Evolutionary conservation across 2,888 invertebrate genomes (phyloP).

Genomic region (Teleiodes luculella): DNA sequence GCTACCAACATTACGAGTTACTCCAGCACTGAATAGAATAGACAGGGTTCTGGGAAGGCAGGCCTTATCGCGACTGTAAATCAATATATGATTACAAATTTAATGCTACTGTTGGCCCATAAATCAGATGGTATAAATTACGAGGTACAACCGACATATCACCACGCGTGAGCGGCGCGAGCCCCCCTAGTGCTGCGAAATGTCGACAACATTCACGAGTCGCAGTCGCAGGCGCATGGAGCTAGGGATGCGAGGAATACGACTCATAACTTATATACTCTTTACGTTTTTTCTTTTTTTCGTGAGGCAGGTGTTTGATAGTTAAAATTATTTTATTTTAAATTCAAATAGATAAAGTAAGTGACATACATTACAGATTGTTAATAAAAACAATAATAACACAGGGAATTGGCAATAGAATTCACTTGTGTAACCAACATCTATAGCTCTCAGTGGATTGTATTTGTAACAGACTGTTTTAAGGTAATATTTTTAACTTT

Average conservation of each 20-base stretch:
- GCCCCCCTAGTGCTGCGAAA: slow-evolving; percentile 74
- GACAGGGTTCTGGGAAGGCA: slow-evolving; percentile 60
- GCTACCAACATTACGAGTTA: neutral
- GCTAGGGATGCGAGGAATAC: slow-evolving; percentile 23
- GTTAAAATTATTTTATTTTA: too few relatives aligned
- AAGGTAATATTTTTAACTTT: too few relatives aligned
- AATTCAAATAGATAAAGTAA: too few relatives aligned
- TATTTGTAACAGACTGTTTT: too few relatives aligned
- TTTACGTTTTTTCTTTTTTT: slow-evolving; percentile 8
- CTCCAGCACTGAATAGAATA: too few relatives aligned
- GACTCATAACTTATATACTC: neutral
- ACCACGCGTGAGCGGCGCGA: slow-evolving; percentile 76
- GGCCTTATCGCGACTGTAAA: slow-evolving; percentile 74
- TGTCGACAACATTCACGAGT: slow-evolving; percentile 62
- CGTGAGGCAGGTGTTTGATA: neutral
- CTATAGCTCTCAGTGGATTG: too few relatives aligned
- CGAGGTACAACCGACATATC: slow-evolving; percentile 69
- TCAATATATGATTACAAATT: slow-evolving; percentile 79
- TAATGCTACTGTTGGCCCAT: slow-evolving; percentile 77
- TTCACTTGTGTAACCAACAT: too few relatives aligned
- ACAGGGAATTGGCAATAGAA: too few relatives aligned
- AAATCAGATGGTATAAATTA: slow-evolving; percentile 77
- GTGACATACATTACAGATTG: too few relatives aligned
- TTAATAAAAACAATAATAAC: too few relatives aligned
- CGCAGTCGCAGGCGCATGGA: slow-evolving; percentile 16